Conservation (phyloP, 2,888 invertebrate species). For the Ectemnius cavifrons region DNA sequence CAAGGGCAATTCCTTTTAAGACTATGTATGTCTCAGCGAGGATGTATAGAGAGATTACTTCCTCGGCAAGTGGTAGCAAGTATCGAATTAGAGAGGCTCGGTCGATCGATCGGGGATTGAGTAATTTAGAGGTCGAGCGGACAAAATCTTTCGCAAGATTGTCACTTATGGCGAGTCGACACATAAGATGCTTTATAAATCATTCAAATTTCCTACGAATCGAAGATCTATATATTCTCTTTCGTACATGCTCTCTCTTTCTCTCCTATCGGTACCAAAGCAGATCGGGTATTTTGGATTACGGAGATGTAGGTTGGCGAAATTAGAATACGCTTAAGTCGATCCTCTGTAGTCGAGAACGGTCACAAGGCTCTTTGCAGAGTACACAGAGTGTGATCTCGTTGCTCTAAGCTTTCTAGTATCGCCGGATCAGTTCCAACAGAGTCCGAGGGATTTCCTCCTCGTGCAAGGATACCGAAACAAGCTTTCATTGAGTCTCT, state of each 20-base stretch:
- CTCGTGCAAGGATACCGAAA: background rate
- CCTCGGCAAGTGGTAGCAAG: background rate
- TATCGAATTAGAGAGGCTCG: constrained; percentile 22
- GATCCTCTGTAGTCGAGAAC: too few species aligned
- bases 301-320: background rate
- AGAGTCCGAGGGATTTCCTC: background rate
- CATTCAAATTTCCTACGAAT: background rate
- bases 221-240: too few species aligned
- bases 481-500: background rate
- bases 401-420: too few species aligned
- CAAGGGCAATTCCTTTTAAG: too few species aligned
- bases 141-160: constrained; percentile 36
- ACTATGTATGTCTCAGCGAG: too few species aligned
- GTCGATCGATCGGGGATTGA: constrained; percentile 25
- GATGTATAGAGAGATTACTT: background rate
- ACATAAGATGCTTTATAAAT: too few species aligned
- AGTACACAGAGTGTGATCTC: too few species aligned
- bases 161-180: constrained; percentile 1
- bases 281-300: background rate
- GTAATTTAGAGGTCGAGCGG: constrained; percentile 32
- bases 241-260: too few species aligned
- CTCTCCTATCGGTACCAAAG: too few species aligned
- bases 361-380: too few species aligned
- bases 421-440: too few species aligned
- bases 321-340: too few species aligned